phyloP scores from a whole-genome alignment of 2,888 invertebrate species.

The Drosophila merina region DNA sequence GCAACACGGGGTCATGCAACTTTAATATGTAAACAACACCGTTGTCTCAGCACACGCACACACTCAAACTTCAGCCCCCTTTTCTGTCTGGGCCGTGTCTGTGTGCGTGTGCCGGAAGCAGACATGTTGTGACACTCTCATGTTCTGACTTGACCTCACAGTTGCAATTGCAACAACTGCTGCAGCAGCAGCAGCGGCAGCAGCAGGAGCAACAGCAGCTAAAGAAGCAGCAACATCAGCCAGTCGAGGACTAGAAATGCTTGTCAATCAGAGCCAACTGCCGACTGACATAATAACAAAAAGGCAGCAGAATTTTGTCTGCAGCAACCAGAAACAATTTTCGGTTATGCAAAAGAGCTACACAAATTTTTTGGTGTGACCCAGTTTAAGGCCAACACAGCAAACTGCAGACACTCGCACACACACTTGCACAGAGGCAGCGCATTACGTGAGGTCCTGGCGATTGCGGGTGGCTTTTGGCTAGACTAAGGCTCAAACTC shows the following conservation, averaged over 20 bases:
- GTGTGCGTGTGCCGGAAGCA: conserved; percentile 75
- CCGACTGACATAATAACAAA: conserved; percentile 75
- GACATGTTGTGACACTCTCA: conserved; percentile 79
- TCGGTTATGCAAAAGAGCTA: conserved; percentile 72
- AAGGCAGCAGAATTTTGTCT: conserved; percentile 54
- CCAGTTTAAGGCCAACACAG: conserved; percentile 47
- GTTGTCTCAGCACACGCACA: conserved; percentile 55
- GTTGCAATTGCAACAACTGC: conserved; percentile 29
- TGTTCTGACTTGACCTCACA: conserved; percentile 72
- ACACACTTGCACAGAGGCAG: conserved; percentile 21
- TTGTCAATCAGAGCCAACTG: conserved; percentile 64
- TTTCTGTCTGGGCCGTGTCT: conserved; percentile 26
- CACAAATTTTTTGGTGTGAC: conserved; percentile 44
- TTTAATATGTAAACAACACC: conserved; percentile 82
- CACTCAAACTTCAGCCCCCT: conserved; percentile 19
- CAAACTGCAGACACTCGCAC: conserved; percentile 26
- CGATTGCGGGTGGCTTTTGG: conserved; percentile 49
- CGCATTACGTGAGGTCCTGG: conserved; percentile 45
- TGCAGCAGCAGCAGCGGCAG: background rate
- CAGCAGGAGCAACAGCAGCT: background rate
- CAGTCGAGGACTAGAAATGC: conserved; percentile 47
- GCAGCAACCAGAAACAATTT: conserved; percentile 70
- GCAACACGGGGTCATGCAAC: conserved; percentile 80
- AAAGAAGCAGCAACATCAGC: conserved; percentile 6
- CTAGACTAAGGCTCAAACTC: conserved; percentile 44